These are phyloP conservation scores for Centrocercus urophasianus DNA, from an alignment of 2,113 vertebrate genomes.

Conservation along the genomic window DNA sequence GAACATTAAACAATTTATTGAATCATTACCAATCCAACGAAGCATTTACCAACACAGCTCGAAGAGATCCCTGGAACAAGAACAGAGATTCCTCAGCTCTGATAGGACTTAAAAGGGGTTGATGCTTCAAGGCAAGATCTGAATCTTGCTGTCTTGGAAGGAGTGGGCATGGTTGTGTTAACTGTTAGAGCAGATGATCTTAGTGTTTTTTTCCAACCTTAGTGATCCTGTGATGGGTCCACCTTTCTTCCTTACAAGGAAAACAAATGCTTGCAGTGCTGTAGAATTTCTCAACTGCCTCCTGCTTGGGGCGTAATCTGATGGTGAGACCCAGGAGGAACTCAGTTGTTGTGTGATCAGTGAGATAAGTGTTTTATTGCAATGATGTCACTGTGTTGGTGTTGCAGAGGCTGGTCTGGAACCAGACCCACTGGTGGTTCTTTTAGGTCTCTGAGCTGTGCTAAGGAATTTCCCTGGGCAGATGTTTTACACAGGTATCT, in stretches of 20 bases:
- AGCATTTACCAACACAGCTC: constrained; percentile 20
- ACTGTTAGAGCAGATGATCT: too few relatives aligned
- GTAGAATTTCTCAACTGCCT: constrained; percentile 17
- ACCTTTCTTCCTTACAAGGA: neutral
- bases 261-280: neutral
- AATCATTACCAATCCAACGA: constrained; percentile 34
- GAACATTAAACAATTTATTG: constrained; percentile 60
- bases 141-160: neutral
- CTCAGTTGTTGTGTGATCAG: neutral
- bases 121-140: neutral
- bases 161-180: neutral
- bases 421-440: neutral
- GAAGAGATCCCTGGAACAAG: neutral
- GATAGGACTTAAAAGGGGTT: neutral
- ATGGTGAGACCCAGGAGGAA: neutral
- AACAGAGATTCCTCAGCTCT: neutral
- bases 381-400: neutral
- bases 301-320: neutral
- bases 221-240: neutral
- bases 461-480: neutral
- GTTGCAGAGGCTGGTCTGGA: neutral
- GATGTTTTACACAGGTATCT: neutral
- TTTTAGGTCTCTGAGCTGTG: neutral
- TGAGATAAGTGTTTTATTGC: neutral
- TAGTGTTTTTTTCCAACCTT: too few relatives aligned